Evolutionary conservation across 2,113 vertebrate species (phyloP), one percentile per base, ranked within the genome.

Genomic region (Embiotoca jacksoni): DNA sequence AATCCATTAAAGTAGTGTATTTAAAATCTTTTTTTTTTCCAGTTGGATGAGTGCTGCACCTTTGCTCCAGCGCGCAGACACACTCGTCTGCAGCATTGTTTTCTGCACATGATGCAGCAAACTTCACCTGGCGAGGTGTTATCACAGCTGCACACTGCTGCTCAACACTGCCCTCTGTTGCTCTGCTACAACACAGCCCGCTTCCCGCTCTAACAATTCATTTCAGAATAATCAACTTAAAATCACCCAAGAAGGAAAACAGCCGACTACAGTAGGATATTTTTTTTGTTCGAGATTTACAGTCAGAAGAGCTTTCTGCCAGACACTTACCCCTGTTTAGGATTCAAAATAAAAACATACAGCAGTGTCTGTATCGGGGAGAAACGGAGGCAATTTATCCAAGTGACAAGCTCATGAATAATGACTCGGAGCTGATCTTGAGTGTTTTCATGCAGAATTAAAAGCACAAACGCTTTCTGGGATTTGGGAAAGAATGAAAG

Each of bases 131-230:
- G 56, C 53, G 55, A 87, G 81, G 80, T 83, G 80, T 72, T 31
- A 3, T 14, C 55, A 15, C 80, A 54, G 67, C 80, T 74, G 78
- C 0, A 39, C 60, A 81, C 71, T 2, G 81, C 85, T 72, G 91
- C 94, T 89, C 84, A 93, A 94, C 90, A 94, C 88, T 93, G 93
- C 92, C 94, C 94, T 89, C 94, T 95, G 80, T 89, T 54, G 93
- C n/a, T 15, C 56, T 8, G 16, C 30, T 0, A 37, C 16, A 4
- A 31, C 62, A 80, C 72, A 58, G 30, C 70, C 14, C 23, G n/a
- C 7, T 67, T 55, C 54, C 47, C 5, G 37, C n/a, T 63, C 30
- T 58, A 32, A 82, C 84, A 68, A 86, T 39, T 75, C 71, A n/a
- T 16, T 36, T 35, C 71, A 50, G 7, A 73, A 56, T 36, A 59